These are phyloP conservation scores for Sterrhoptilus dennistouni DNA, from an alignment of 2,113 vertebrate species.

Conservation along the genomic window DNA sequence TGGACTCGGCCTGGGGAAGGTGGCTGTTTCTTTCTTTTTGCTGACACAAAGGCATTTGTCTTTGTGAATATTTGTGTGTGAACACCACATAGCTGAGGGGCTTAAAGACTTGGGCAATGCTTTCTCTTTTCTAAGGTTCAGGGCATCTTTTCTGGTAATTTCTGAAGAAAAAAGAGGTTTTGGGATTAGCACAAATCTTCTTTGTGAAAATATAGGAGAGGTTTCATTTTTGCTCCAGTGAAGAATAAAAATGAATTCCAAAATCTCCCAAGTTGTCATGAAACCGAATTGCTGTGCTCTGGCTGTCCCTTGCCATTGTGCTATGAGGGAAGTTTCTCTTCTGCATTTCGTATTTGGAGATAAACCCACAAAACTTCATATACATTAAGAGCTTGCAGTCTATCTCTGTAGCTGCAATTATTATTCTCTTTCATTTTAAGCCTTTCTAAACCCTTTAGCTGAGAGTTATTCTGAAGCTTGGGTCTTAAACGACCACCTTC, in stretches of 20 bases:
- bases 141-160: not conserved
- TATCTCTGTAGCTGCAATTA: not conserved
- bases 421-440: not conserved
- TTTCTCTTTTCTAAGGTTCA: not conserved
- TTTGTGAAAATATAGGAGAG: not conserved
- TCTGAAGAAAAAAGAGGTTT: not conserved
- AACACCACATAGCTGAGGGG: accelerated
- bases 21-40: not conserved
- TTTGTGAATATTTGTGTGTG: not conserved
- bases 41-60: not conserved
- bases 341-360: not conserved
- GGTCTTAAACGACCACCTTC: not conserved
- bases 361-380: not conserved
- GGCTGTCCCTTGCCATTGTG: not conserved
- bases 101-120: not conserved
- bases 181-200: not conserved
- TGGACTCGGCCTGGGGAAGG: not conserved
- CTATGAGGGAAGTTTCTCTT: not conserved
- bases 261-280: not conserved
- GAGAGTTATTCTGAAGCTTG: not conserved
- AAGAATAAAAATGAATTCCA: not conserved
- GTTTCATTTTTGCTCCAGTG: not conserved
- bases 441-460: not conserved
- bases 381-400: not conserved
- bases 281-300: not conserved